Evolutionary conservation across 2,797 vertebrate species (phyloP).

Genomic region (Tragelaphus oryx): DNA sequence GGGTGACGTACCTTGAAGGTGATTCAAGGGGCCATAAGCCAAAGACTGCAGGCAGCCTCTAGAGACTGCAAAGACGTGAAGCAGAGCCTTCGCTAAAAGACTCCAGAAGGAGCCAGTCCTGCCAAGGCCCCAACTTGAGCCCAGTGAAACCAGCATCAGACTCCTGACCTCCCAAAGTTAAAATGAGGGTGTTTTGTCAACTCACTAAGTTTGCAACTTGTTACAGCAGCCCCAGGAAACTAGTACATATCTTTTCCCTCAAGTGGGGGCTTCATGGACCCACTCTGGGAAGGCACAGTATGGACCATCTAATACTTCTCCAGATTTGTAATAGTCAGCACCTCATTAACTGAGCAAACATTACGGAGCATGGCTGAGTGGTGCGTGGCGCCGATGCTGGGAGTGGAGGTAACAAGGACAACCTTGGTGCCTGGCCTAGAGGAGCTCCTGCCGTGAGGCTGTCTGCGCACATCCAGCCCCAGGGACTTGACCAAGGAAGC

Average conservation of each 20-base stretch:
- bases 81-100: neutral
- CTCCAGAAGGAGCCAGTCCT: neutral
- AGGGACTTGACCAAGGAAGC: neutral
- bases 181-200: neutral
- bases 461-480: accelerated
- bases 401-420: accelerated
- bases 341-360: accelerated
- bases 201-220: accelerated
- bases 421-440: no score
- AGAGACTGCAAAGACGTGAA: accelerated
- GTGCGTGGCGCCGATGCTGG: accelerated
- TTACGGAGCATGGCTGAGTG: accelerated
- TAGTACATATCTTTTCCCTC: accelerated
- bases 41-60: accelerated
- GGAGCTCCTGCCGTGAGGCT: accelerated
- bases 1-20: accelerated
- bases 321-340: neutral
- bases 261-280: accelerated
- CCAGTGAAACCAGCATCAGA: neutral
- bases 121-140: accelerated
- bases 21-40: neutral
- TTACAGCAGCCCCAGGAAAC: accelerated
- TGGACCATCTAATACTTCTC: accelerated
- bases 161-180: accelerated
- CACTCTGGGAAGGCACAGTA: neutral